A percentile compares a stretch with the other conserved stretches of the same genome.
These are phyloP conservation scores for Oryzias woworae DNA, from an alignment of 2,113 vertebrate species.

Conservation along the genomic window DNA sequence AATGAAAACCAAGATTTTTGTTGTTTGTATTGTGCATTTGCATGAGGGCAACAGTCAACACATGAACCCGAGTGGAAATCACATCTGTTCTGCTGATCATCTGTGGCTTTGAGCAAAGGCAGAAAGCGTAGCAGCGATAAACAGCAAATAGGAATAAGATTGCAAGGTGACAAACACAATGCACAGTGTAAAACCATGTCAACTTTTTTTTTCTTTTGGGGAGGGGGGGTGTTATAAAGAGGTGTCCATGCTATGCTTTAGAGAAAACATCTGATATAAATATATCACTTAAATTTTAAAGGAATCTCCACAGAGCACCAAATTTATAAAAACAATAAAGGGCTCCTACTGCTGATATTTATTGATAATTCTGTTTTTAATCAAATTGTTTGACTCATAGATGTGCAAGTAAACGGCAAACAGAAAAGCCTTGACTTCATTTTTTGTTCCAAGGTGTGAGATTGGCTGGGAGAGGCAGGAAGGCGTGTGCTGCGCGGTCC, in stretches of 20 bases:
- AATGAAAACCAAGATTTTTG: not conserved
- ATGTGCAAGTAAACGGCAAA: no score
- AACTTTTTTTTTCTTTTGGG: not conserved
- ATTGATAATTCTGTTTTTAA: not conserved
- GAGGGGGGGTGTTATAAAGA: not conserved
- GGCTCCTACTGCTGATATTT: not conserved
- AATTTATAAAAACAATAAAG: not conserved
- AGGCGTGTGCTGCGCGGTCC: conserved; percentile 93
- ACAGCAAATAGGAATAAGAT: not conserved
- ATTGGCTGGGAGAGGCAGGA: conserved; percentile 69
- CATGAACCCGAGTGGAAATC: not conserved
- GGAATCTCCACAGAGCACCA: conserved; percentile 25
- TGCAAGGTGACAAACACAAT: not conserved
- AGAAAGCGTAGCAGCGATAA: not conserved
- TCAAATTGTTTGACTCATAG: conserved; percentile 3
- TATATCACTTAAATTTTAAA: not conserved
- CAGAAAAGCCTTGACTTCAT: conserved; percentile 4
- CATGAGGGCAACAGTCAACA: not conserved
- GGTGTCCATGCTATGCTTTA: not conserved
- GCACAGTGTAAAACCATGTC: not conserved
- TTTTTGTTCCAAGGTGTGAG: conserved; percentile 47
- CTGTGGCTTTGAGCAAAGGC: not conserved
- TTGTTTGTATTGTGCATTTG: not conserved
- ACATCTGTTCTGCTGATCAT: not conserved
- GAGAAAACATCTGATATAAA: not conserved